A percentile compares a stretch with the other conserved stretches of the same genome.
phyloP scores from a whole-genome alignment of 2,113 vertebrate species.

The Dissostichus mawsoni region DNA sequence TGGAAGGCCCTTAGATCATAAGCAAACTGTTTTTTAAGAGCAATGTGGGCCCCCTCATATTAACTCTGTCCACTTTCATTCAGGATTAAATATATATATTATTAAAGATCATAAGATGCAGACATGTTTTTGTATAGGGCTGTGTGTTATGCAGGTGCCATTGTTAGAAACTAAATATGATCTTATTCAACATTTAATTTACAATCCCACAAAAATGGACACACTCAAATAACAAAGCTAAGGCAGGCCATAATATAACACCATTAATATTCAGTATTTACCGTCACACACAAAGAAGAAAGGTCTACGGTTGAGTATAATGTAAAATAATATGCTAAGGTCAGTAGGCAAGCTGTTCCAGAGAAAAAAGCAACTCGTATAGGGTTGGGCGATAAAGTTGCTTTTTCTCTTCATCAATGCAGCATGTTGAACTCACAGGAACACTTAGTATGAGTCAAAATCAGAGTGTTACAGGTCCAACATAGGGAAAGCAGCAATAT shows the following conservation, averaged over 20 bases:
- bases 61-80: slow-evolving; percentile 25
- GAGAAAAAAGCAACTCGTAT: neutral
- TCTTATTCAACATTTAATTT: neutral
- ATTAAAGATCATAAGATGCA: neutral
- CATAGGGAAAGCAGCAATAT: neutral
- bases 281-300: slow-evolving; percentile 8
- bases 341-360: slow-evolving; percentile 10
- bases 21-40: slow-evolving; percentile 28
- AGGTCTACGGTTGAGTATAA: slow-evolving; percentile 8
- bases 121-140: neutral
- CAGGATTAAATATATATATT: neutral
- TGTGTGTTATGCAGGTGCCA: neutral
- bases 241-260: slow-evolving; percentile 1
- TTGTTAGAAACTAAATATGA: neutral
- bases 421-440: neutral
- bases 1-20: slow-evolving; percentile 12
- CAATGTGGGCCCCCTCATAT: slow-evolving; percentile 6
- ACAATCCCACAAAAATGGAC: neutral
- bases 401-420: neutral
- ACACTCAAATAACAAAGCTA: neutral
- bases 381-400: neutral
- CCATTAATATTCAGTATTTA: slow-evolving; percentile 22
- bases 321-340: slow-evolving; percentile 14
- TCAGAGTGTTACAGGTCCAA: neutral
- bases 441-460: neutral